phyloP scores from a whole-genome alignment of 1,140 invertebrate genomes.

The Caenorhabditis tropicalis region DNA sequence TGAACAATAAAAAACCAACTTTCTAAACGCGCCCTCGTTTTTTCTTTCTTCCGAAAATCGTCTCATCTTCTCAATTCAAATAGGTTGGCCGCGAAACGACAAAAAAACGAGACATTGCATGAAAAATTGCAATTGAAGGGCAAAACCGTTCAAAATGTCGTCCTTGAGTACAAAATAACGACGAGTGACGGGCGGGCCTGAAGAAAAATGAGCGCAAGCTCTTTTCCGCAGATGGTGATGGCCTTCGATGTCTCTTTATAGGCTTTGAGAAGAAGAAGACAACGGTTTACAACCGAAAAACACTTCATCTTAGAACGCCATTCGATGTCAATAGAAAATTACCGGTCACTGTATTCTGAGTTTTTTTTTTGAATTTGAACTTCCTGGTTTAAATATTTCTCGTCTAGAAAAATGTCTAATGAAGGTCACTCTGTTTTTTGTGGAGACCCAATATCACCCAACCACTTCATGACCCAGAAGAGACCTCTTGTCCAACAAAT shows the following conservation, averaged over 20 bases:
- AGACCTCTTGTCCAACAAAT: too few relatives aligned
- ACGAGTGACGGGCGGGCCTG: background rate
- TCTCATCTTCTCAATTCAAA: slow-evolving; percentile 35
- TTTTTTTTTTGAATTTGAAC: background rate
- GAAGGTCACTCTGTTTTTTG: background rate
- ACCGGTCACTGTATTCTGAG: background rate
- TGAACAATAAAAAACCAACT: slow-evolving; percentile 45
- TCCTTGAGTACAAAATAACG: slow-evolving; percentile 43
- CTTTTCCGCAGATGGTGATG: slow-evolving; percentile 36
- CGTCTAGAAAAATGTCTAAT: too few relatives aligned
- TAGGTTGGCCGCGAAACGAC: slow-evolving; percentile 37
- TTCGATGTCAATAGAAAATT: background rate
- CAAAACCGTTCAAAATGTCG: slow-evolving; percentile 43
- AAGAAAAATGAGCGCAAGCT: slow-evolving; percentile 30
- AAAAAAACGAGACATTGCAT: slow-evolving; percentile 37
- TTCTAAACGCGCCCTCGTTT: slow-evolving; percentile 39
- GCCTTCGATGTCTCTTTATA: slow-evolving; percentile 37
- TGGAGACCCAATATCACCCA: too few relatives aligned
- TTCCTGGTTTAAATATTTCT: background rate
- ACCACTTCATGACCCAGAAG: too few relatives aligned
- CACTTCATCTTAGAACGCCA: slow-evolving; percentile 25
- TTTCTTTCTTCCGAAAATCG: slow-evolving; percentile 28
- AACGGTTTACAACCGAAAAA: background rate
- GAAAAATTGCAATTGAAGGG: slow-evolving; percentile 42
- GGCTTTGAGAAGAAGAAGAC: background rate